phyloP scores from a whole-genome alignment of 2,888 invertebrate genomes.

The Amphipoea lucens region DNA sequence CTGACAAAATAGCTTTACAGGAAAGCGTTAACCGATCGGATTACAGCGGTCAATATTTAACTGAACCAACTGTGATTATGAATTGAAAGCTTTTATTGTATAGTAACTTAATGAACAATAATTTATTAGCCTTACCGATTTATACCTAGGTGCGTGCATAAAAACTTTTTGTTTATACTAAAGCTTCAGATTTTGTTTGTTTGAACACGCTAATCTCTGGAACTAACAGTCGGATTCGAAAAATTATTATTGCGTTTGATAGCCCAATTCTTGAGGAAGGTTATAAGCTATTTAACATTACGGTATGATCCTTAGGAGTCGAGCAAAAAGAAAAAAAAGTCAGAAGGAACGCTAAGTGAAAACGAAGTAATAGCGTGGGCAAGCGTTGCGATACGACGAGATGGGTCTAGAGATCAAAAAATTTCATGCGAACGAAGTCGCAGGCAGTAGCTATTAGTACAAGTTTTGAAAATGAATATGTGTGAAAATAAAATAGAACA shows the following conservation, averaged over 20 bases:
- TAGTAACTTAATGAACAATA: not conserved
- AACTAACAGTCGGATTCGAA: not conserved
- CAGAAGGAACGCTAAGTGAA: too few species aligned
- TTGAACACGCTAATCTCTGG: not conserved
- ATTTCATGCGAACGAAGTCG: not conserved
- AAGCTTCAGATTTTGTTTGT: not conserved
- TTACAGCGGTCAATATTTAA: slow-evolving; percentile 51
- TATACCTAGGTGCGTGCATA: not conserved
- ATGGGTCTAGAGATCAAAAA: not conserved
- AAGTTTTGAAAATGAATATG: too few species aligned
- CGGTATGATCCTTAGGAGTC: not conserved
- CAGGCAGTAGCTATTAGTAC: too few species aligned
- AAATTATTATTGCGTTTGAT: not conserved
- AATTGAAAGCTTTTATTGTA: slow-evolving; percentile 12
- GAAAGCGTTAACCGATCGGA: slow-evolving; percentile 27
- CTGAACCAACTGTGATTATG: slow-evolving; percentile 16
- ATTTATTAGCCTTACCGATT: slow-evolving; percentile 6
- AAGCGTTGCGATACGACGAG: not conserved
- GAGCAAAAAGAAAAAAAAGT: too few species aligned
- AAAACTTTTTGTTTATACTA: not conserved
- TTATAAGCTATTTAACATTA: not conserved
- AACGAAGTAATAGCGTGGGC: too few species aligned
- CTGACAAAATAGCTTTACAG: slow-evolving; percentile 27
- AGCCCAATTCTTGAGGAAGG: not conserved
- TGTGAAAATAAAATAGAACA: too few species aligned